Evolutionary conservation across 2,113 vertebrate genomes (phyloP).

Genomic region (Oryzias celebensis): DNA sequence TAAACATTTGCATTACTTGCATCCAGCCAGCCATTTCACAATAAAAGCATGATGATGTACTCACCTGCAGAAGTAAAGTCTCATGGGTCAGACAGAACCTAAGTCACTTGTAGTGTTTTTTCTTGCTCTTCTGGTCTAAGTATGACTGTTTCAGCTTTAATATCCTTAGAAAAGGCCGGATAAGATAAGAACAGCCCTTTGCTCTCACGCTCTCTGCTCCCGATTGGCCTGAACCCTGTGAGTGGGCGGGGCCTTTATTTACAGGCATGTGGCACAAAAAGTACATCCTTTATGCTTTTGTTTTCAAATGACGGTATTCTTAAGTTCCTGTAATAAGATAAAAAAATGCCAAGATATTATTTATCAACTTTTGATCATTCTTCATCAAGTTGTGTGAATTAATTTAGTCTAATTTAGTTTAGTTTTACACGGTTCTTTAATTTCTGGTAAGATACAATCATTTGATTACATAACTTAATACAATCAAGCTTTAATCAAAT

Average conservation of each 20-base stretch:
- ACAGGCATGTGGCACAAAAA: constrained; percentile 15
- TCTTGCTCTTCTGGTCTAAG: constrained; percentile 6
- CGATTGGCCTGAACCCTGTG: constrained; percentile 37
- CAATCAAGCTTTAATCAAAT: too few relatives aligned
- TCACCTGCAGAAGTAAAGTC: constrained; percentile 43
- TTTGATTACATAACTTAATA: too few relatives aligned
- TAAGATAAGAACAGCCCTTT: constrained; percentile 45
- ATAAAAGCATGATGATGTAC: constrained; percentile 13
- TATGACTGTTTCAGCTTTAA: not conserved
- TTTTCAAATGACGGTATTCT: constrained; percentile 1
- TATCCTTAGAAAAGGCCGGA: constrained; percentile 11
- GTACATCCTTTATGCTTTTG: constrained; percentile 54
- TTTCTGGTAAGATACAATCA: too few relatives aligned
- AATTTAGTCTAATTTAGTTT: too few relatives aligned
- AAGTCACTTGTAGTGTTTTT: constrained; percentile 4
- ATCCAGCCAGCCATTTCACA: not conserved
- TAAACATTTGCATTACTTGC: too few relatives aligned
- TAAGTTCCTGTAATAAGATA: constrained; percentile 1
- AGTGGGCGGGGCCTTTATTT: constrained; percentile 38
- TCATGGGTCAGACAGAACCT: constrained; percentile 5
- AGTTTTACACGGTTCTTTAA: too few relatives aligned
- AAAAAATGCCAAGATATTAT: not conserved
- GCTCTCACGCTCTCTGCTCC: constrained; percentile 20
- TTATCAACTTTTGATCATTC: too few relatives aligned
- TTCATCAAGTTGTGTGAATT: too few relatives aligned